Evolutionary conservation across 2,113 vertebrate species (phyloP).

Genomic region (Plecturocebus donacophilus): DNA sequence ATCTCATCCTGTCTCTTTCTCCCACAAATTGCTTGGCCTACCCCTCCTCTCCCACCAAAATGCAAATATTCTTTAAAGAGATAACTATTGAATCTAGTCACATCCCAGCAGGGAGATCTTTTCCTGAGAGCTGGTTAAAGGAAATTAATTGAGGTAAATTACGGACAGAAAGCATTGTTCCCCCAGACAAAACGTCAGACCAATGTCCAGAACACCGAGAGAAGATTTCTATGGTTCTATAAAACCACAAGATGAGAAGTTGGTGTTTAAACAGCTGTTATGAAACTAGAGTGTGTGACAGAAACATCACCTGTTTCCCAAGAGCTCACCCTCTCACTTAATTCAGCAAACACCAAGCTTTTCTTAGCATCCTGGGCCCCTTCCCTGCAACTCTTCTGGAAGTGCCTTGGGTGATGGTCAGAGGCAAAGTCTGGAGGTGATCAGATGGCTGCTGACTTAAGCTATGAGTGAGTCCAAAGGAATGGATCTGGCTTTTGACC

Average conservation of each 20-base stretch:
- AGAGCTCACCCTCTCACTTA: slow-evolving; percentile 9
- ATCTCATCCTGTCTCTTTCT: background rate
- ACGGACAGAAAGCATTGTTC: background rate
- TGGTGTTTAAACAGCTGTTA: background rate
- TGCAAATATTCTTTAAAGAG: background rate
- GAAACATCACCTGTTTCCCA: slow-evolving; percentile 22
- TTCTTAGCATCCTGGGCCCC: background rate
- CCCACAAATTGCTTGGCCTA: background rate
- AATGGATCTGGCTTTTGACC: slow-evolving; percentile 49
- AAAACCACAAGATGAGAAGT: slow-evolving; percentile 23
- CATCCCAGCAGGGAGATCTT: background rate
- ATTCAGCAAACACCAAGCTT: slow-evolving; percentile 28
- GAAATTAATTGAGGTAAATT: background rate
- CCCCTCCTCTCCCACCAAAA: background rate
- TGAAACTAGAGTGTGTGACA: background rate
- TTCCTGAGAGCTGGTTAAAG: background rate
- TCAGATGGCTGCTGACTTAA: slow-evolving; percentile 32
- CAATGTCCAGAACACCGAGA: background rate
- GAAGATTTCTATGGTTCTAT: background rate
- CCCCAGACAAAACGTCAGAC: background rate
- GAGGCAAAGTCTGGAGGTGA: slow-evolving; percentile 58
- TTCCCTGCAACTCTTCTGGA: slow-evolving; percentile 32
- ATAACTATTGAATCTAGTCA: background rate
- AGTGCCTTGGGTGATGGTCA: background rate
- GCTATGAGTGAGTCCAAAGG: slow-evolving; percentile 55